These are phyloP conservation scores for Leucophora obtusa DNA, from an alignment of 2,888 invertebrate species.

Conservation along the genomic window DNA sequence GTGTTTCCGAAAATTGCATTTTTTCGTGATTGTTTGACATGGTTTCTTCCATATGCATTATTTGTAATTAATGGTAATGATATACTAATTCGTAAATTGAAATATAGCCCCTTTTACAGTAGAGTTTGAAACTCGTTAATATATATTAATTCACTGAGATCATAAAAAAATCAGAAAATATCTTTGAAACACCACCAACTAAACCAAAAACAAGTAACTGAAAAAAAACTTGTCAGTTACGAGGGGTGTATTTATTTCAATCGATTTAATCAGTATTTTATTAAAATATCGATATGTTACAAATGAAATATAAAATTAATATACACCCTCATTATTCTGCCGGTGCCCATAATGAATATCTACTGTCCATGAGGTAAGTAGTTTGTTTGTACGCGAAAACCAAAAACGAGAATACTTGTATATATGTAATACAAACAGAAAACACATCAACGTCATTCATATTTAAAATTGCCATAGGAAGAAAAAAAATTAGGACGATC, in stretches of 20 bases:
- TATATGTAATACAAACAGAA: constrained; percentile 33
- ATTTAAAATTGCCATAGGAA: constrained; percentile 53
- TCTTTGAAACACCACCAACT: constrained; percentile 37
- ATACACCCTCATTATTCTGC: too few species aligned
- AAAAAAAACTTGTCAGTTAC: not conserved
- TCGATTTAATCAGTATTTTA: too few species aligned
- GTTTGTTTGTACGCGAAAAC: constrained; percentile 30
- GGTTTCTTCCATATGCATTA: too few species aligned
- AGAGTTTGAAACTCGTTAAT: constrained; percentile 23
- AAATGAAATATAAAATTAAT: too few species aligned
- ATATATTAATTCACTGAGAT: constrained; percentile 44
- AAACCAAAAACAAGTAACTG: not conserved
- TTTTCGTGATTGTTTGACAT: too few species aligned
- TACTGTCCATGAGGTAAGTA: constrained; percentile 36
- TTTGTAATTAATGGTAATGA: too few species aligned
- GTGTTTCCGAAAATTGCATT: too few species aligned
- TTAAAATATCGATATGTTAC: too few species aligned
- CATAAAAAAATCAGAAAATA: constrained; percentile 24
- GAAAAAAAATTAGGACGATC: too few species aligned
- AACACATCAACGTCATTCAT: constrained; percentile 63
- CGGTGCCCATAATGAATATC: not conserved
- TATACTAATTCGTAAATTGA: too few species aligned
- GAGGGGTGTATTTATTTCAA: constrained; percentile 11
- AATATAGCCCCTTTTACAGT: not conserved
- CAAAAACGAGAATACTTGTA: not conserved